These are phyloP conservation scores for Lagria hirta DNA, from an alignment of 2,888 invertebrate genomes.

Conservation along the genomic window DNA sequence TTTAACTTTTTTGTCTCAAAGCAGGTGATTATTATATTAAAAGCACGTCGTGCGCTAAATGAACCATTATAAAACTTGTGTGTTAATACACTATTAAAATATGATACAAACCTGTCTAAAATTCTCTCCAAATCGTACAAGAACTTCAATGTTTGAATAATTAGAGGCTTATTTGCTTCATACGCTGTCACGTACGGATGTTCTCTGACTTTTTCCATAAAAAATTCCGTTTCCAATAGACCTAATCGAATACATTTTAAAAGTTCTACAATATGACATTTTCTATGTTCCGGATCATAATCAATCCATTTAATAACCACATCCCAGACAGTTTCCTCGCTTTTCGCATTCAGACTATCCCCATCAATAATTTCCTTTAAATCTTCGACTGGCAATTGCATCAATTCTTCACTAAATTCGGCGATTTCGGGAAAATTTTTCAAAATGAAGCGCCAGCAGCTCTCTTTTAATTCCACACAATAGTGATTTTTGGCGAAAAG, in stretches of 20 bases:
- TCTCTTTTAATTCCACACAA: slow-evolving; percentile 68
- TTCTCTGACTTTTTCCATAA: slow-evolving; percentile 86
- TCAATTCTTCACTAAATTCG: slow-evolving; percentile 71
- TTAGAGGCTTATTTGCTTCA: slow-evolving; percentile 81
- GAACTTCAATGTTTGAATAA: slow-evolving; percentile 89
- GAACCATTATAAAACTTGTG: no score
- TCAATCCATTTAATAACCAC: slow-evolving; percentile 86
- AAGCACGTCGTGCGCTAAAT: no score
- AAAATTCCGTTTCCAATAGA: slow-evolving; percentile 84
- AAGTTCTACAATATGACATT: slow-evolving; percentile 72
- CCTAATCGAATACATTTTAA: slow-evolving; percentile 81
- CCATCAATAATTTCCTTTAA: slow-evolving; percentile 75
- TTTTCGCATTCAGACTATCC: slow-evolving; percentile 84
- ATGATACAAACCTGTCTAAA: slow-evolving; percentile 54
- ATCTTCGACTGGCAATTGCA: slow-evolving; percentile 71
- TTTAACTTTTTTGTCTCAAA: no score
- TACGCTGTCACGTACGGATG: slow-evolving; percentile 83
- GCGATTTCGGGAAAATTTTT: slow-evolving; percentile 76
- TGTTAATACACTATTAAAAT: slow-evolving; percentile 18
- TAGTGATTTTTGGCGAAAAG: slow-evolving; percentile 80
- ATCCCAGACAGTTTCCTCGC: slow-evolving; percentile 87
- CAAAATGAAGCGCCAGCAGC: slow-evolving; percentile 61
- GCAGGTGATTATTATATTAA: no score
- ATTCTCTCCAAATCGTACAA: slow-evolving; percentile 91
- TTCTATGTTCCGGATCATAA: slow-evolving; percentile 70